phyloP scores from a whole-genome alignment of 2,888 invertebrate genomes.

The Zygogramma bicolorata region DNA sequence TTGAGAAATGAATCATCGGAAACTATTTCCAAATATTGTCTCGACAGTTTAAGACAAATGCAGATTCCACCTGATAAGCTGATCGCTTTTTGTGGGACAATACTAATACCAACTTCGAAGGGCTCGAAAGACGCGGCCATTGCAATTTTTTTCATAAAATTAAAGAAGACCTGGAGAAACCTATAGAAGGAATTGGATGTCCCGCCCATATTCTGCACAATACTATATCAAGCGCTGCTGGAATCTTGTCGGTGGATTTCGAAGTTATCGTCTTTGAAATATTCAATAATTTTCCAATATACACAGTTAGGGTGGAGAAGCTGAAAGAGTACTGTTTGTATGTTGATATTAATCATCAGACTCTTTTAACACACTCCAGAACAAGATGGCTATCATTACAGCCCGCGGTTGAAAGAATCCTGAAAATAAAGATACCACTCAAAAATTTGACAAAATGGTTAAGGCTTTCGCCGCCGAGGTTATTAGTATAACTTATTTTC shows the following conservation, averaged over 20 bases:
- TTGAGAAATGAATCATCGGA: conserved; percentile 20
- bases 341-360: no score
- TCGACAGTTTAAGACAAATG: conserved; percentile 20
- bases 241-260: conserved; percentile 14
- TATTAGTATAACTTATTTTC: no score
- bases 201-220: conserved; percentile 4
- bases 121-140: conserved; percentile 13
- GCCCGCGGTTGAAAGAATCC: not conserved
- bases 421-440: not conserved
- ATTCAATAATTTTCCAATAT: conserved; percentile 1
- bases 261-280: not conserved
- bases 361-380: no score
- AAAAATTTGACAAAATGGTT: no score
- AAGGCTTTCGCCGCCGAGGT: no score
- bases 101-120: no score
- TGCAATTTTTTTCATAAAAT: conserved; percentile 11
- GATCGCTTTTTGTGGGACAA: conserved; percentile 14
- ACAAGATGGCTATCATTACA: not conserved
- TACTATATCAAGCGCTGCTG: conserved; percentile 8
- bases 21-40: conserved; percentile 21
- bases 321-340: no score
- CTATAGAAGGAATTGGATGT: no score
- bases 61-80: conserved; percentile 18
- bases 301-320: no score
- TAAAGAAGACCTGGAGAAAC: conserved; percentile 3